phyloP scores from a whole-genome alignment of 37 sponge, comb jelly and placozoan genomes.

The Spongilla lacustris region DNA sequence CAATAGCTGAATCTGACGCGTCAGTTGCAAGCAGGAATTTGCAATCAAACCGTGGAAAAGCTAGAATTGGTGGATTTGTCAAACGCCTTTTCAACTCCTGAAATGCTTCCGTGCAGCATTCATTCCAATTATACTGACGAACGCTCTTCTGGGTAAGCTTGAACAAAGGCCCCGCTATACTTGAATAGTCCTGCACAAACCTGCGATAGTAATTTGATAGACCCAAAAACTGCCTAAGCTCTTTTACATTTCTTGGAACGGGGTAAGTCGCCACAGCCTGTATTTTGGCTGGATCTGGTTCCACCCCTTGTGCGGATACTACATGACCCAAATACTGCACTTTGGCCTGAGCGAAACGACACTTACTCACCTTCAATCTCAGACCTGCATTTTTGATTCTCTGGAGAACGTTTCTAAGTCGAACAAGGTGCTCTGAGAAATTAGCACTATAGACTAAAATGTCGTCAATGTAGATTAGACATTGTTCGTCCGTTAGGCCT shows the following conservation, averaged over 20 bases:
- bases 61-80: conserved; percentile 38
- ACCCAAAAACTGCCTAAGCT: conserved; percentile 40
- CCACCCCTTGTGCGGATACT: conserved; percentile 20
- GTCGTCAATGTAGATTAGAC: conserved; percentile 58
- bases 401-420: not conserved
- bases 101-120: conserved; percentile 26
- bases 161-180: conserved; percentile 36
- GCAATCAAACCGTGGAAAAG: conserved; percentile 20
- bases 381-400: conserved; percentile 15
- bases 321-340: conserved; percentile 33
- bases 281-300: conserved; percentile 15
- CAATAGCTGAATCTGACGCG: conserved; percentile 38
- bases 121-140: conserved; percentile 13
- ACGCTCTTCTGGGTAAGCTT: not conserved
- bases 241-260: conserved; percentile 20
- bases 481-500: conserved; percentile 22
- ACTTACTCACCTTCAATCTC: conserved; percentile 11
- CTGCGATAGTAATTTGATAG: conserved; percentile 41
- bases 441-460: conserved; percentile 36
- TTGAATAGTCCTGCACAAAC: conserved; percentile 24
- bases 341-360: conserved; percentile 1
- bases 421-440: conserved; percentile 27
- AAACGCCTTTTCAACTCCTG: conserved; percentile 10
- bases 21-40: conserved; percentile 22
- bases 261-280: conserved; percentile 28